Conservation (phyloP, 2,113 vertebrate species). For the Rattus rattus region DNA sequence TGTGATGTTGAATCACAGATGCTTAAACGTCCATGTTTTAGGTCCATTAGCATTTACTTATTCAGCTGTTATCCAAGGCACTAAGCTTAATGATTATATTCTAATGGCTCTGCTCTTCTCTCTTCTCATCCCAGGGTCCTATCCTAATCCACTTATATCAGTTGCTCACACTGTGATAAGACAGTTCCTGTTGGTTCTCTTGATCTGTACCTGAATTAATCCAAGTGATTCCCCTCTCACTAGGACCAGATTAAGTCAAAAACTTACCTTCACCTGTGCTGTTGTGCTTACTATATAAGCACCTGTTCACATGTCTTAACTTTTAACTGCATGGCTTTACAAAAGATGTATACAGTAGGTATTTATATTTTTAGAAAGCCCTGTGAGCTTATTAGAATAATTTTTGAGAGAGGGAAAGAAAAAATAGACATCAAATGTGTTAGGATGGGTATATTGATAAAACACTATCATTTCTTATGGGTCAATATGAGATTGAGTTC, state of each 20-base stretch:
- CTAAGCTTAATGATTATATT: background rate
- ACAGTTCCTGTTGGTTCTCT: background rate
- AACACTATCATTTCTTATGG: background rate
- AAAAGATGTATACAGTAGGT: background rate
- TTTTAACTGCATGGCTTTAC: background rate
- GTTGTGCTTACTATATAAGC: background rate
- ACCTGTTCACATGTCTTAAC: background rate
- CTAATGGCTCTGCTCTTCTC: background rate
- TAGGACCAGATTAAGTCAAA: background rate
- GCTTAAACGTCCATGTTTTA: background rate
- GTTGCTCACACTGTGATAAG: background rate
- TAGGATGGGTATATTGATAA: background rate
- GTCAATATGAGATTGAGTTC: background rate
- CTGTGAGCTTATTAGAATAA: background rate
- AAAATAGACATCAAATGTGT: background rate
- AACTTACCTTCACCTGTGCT: background rate
- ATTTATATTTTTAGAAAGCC: background rate
- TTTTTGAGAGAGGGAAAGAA: constrained; percentile 23
- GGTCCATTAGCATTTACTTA: background rate
- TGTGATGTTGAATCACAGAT: background rate
- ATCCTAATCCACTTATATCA: background rate
- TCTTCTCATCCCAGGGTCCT: background rate
- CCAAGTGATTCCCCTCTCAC: background rate
- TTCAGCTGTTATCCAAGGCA: background rate
- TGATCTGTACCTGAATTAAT: background rate